Conservation (phyloP, 2,113 vertebrate species). For the Macaca nemestrina region DNA sequence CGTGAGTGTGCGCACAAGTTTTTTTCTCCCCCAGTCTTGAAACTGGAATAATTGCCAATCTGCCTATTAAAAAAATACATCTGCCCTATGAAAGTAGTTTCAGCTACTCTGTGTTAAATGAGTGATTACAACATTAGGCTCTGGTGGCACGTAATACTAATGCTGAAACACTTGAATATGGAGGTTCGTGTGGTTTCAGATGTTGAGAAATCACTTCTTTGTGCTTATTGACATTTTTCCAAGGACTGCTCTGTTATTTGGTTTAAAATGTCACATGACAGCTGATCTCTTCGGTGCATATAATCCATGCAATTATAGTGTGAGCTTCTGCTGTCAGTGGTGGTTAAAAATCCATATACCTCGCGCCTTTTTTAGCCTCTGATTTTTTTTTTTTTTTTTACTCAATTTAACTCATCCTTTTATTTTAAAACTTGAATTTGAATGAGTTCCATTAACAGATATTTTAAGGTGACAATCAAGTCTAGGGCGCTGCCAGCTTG, state of each 20-base stretch:
- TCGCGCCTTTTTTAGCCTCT: conserved; percentile 37
- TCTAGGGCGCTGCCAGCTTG: conserved; percentile 52
- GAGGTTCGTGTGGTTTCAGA: not conserved
- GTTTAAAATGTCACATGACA: conserved; percentile 62
- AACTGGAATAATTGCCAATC: conserved; percentile 46
- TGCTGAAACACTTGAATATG: conserved; percentile 26
- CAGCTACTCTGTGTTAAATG: conserved; percentile 36
- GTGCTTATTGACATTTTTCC: conserved; percentile 48
- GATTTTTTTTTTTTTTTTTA: not conserved
- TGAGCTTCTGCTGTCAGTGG: conserved; percentile 32
- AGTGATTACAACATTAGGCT: conserved; percentile 14
- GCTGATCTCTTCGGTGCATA: conserved; percentile 44
- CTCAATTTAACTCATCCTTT: conserved; percentile 57
- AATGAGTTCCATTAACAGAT: conserved; percentile 62
- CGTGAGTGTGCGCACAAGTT: not conserved
- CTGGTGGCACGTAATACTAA: not conserved
- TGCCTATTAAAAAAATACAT: conserved; percentile 1
- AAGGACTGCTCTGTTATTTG: conserved; percentile 45
- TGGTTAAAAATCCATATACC: conserved; percentile 50
- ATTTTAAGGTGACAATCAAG: conserved; percentile 65
- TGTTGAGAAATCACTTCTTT: conserved; percentile 43
- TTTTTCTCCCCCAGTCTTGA: not conserved
- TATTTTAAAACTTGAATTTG: conserved; percentile 67
- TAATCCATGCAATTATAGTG: conserved; percentile 63
- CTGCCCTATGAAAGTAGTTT: not conserved